Percentiles rank a stretch among this genome's conserved stretches.
Evolutionary conservation across 2,888 invertebrate species (phyloP).

Genomic region (Prostheceraeus crozeri): DNA sequence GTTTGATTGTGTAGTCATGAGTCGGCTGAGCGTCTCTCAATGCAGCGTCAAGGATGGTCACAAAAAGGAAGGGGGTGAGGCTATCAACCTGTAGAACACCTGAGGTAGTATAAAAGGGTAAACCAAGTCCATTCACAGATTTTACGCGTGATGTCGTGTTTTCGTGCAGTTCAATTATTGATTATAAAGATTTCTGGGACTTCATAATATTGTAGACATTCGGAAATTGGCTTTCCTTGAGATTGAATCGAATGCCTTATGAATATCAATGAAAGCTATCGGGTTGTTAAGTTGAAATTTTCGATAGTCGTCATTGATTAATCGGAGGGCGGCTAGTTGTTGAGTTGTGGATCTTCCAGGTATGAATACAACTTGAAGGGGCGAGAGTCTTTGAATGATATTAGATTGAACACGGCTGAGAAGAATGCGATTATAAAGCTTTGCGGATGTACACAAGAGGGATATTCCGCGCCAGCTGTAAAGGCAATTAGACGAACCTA

Average conservation of each 20-base stretch:
- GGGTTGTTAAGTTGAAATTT: slow-evolving; percentile 18
- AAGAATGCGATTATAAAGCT: neutral
- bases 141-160: too few relatives aligned
- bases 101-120: too few relatives aligned
- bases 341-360: slow-evolving; percentile 29
- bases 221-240: too few relatives aligned
- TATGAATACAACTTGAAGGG: slow-evolving; percentile 23
- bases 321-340: slow-evolving; percentile 28
- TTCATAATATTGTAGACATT: too few relatives aligned
- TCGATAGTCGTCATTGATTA: slow-evolving; percentile 30
- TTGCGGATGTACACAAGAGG: slow-evolving; percentile 5
- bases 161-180: too few relatives aligned
- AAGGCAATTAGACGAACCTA: neutral
- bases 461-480: slow-evolving; percentile 4
- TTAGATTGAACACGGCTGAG: neutral
- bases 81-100: too few relatives aligned
- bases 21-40: too few relatives aligned
- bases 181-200: too few relatives aligned
- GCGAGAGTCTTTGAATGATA: slow-evolving; percentile 4
- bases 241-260: slow-evolving; percentile 32
- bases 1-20: too few relatives aligned
- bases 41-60: too few relatives aligned
- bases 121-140: too few relatives aligned
- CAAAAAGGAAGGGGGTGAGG: too few relatives aligned
- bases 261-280: slow-evolving; percentile 24